phyloP scores from a whole-genome alignment of 2,797 vertebrate genomes.

The Sebastes diaconus region DNA sequence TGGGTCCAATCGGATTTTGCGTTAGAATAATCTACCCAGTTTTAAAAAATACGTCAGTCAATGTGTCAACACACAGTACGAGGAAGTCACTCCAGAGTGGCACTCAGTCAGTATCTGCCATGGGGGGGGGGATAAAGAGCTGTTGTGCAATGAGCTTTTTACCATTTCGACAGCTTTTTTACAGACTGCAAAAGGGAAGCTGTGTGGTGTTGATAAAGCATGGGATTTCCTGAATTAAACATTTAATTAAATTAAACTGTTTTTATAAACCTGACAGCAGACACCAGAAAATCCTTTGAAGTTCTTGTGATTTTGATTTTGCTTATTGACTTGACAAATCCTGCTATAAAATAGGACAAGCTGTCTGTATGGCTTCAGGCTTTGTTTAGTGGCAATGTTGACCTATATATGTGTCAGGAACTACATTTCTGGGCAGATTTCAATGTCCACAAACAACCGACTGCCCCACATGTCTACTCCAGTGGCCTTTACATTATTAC shows the following conservation, averaged over 20 bases:
- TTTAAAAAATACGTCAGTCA: neutral
- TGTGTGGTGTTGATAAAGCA: neutral
- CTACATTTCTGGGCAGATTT: conserved; percentile 7
- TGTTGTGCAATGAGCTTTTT: neutral
- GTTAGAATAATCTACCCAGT: neutral
- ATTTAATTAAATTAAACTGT: neutral
- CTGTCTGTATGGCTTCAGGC: conserved; percentile 21
- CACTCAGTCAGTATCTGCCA: conserved; percentile 2
- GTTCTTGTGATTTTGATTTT: neutral
- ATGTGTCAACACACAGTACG: neutral
- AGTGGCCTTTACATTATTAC: neutral
- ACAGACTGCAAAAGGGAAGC: neutral
- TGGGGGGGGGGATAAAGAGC: neutral
- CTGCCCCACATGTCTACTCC: neutral
- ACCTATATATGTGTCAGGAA: conserved; percentile 18
- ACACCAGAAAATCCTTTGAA: neutral
- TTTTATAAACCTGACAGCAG: neutral
- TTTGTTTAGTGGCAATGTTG: conserved; percentile 6
- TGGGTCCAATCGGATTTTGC: neutral
- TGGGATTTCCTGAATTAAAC: neutral
- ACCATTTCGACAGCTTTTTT: neutral
- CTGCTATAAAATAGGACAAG: conserved; percentile 31
- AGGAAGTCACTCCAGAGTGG: neutral
- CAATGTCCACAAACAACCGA: conserved; percentile 2
- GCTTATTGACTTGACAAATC: conserved; percentile 5